Evolutionary conservation across 2,113 vertebrate species (phyloP), one percentile per base, ranked within the genome.

Genomic region (Tapirus terrestris): DNA sequence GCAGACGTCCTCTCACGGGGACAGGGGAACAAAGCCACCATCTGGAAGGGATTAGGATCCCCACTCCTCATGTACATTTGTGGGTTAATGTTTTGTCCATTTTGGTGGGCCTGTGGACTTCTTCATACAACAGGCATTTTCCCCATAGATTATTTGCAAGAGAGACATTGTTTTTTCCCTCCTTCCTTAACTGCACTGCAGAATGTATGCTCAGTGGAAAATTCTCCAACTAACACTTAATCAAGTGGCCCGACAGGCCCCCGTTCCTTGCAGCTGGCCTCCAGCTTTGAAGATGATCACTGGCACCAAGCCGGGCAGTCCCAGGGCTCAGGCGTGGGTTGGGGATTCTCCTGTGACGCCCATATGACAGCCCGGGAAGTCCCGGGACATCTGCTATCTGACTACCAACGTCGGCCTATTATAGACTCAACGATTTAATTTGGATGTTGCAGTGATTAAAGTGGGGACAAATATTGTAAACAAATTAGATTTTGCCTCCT

Each of bases 171-270:
- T 11, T 58, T 85, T 36, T 5, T 3, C 14, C 39, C 39, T 51
- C 8, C 45, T 3, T 94, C 11, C 31, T 76, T 63, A 63, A 79
- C 20, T 53, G 31, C 45, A 56, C 27, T 92, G 88, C 73, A 60
- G 93, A 89, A 75, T 68, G 31, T 81, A 51, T 53, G 67, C 56
- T 87, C 1, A 18, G 53, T 94, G 90, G 95, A 92, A 96, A 94
- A 82, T 67, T 90, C 48, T 79, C 83, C 75, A 61, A 60, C 53
- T 82, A 77, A 73, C 79, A 96, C 84, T 83, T 89, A 36, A 96
- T 89, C 88, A 86, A 77, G 75, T 21, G 58, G 60, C 45, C 29
- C 48, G 16, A 73, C 43, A 77, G 72, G 45, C 36, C 67, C 48
- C 53, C 68, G 92, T 92, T 33, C 73, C 53, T 83, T 75, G 56